Percentiles rank a stretch among this genome's conserved stretches.
These are phyloP conservation scores for Drosophila novamexicana DNA, from an alignment of 1,140 invertebrate species.

Conservation along the genomic window DNA sequence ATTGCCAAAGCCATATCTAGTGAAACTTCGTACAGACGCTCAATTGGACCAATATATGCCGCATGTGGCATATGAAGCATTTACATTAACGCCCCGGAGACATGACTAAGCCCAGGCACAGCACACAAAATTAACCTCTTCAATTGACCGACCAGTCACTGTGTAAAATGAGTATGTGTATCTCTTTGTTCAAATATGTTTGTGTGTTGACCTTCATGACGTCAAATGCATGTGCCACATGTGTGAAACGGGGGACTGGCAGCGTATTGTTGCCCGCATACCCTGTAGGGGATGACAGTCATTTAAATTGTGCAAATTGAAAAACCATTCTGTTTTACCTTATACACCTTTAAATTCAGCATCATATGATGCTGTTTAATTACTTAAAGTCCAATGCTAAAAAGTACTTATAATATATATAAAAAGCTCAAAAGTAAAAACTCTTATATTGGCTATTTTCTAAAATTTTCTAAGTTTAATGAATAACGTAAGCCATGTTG, in stretches of 20 bases:
- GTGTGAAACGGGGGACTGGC: slow-evolving; percentile 29
- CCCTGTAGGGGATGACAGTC: slow-evolving; percentile 15
- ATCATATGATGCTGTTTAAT: too few species aligned
- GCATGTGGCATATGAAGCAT: slow-evolving; percentile 61
- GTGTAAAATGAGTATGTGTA: slow-evolving; percentile 6
- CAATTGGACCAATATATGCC: slow-evolving; percentile 25
- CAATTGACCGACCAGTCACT: slow-evolving; percentile 69
- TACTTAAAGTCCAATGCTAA: too few species aligned
- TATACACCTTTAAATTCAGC: too few species aligned
- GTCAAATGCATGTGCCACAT: slow-evolving; percentile 27
- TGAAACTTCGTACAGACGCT: slow-evolving; percentile 13
- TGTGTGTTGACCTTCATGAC: slow-evolving; percentile 69
- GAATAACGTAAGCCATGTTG: too few species aligned
- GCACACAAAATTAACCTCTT: slow-evolving; percentile 74
- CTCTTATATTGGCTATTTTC: too few species aligned
- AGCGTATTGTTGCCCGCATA: slow-evolving; percentile 41
- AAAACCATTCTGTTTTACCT: too few species aligned
- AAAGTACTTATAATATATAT: too few species aligned
- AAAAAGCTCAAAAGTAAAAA: too few species aligned
- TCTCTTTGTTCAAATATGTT: slow-evolving; percentile 12
- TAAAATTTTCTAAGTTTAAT: too few species aligned
- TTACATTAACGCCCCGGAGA: slow-evolving; percentile 67
- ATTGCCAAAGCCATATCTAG: slow-evolving; percentile 56
- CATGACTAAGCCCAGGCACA: slow-evolving; percentile 60
- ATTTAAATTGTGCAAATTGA: too few species aligned